phyloP scores from a whole-genome alignment of 1,140 invertebrate genomes.

The Lasioglossum baleicum region DNA sequence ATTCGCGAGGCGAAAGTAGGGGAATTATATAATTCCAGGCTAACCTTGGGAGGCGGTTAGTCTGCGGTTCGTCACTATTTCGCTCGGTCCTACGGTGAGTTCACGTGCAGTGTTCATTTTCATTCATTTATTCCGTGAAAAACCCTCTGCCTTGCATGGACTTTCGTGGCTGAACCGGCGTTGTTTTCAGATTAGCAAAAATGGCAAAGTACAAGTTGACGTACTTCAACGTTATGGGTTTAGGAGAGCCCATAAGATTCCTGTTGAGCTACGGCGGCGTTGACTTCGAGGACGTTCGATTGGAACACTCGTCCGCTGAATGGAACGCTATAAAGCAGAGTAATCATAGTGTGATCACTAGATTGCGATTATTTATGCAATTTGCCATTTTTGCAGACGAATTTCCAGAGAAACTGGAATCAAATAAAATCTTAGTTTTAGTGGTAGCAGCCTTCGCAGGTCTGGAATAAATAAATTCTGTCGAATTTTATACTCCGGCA shows the following conservation, averaged over 20 bases:
- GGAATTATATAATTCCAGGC: slow-evolving; percentile 19
- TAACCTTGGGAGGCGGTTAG: slow-evolving; percentile 16
- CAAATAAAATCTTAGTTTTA: no score
- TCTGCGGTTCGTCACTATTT: slow-evolving; percentile 5
- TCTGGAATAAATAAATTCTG: no score
- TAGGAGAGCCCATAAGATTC: slow-evolving; percentile 83
- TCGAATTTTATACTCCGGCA: no score
- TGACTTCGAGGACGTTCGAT: slow-evolving; percentile 82
- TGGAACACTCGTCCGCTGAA: slow-evolving; percentile 68
- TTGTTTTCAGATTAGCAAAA: not conserved
- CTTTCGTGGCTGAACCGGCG: no score
- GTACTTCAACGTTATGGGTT: slow-evolving; percentile 83
- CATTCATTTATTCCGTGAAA: no score
- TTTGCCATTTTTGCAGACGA: no score
- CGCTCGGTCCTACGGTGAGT: not conserved
- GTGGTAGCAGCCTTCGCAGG: no score
- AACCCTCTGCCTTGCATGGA: no score
- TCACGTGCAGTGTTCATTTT: not conserved
- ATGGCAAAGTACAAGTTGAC: slow-evolving; percentile 79
- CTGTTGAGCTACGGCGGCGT: slow-evolving; percentile 81
- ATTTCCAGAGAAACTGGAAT: no score
- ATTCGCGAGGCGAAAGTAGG: not conserved
- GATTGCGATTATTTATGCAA: no score
- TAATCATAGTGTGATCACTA: slow-evolving; percentile 50
- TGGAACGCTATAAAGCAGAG: slow-evolving; percentile 76